phyloP scores from a whole-genome alignment of 2,888 invertebrate species.

The Aphodius sticticus region DNA sequence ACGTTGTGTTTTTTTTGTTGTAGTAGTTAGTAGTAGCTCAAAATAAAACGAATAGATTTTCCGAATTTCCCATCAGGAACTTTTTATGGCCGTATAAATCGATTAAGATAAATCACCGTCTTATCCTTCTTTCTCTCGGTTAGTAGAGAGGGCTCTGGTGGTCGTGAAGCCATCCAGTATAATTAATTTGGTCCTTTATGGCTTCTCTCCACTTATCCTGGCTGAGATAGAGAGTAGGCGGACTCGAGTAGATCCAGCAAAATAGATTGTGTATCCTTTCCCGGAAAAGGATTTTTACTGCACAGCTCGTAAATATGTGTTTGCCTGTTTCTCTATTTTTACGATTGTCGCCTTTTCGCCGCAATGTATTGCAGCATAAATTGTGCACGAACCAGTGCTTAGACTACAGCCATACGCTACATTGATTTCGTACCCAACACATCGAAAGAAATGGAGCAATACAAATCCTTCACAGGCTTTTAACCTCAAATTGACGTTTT shows the following conservation, averaged over 20 bases:
- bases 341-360: conserved; percentile 19
- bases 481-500: too few relatives aligned
- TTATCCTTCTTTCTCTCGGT: not conserved
- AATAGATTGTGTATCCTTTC: conserved; percentile 20
- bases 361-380: not conserved
- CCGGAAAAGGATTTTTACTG: conserved; percentile 23
- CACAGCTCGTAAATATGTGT: conserved; percentile 30
- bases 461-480: too few relatives aligned
- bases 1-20: too few relatives aligned
- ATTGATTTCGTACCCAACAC: not conserved
- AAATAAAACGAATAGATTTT: not conserved
- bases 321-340: conserved; percentile 27
- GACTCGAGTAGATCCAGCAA: conserved; percentile 21
- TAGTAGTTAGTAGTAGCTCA: too few relatives aligned
- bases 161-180: not conserved
- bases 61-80: not conserved
- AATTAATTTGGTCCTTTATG: not conserved
- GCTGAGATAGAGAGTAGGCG: not conserved
- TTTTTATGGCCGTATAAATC: not conserved
- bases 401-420: not conserved
- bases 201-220: not conserved
- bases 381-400: not conserved
- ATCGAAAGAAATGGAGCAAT: too few relatives aligned
- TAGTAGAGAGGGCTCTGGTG: not conserved
- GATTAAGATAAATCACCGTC: not conserved